Conservation (phyloP, 2,113 vertebrate species). For the Ceuthmochares aereus region DNA sequence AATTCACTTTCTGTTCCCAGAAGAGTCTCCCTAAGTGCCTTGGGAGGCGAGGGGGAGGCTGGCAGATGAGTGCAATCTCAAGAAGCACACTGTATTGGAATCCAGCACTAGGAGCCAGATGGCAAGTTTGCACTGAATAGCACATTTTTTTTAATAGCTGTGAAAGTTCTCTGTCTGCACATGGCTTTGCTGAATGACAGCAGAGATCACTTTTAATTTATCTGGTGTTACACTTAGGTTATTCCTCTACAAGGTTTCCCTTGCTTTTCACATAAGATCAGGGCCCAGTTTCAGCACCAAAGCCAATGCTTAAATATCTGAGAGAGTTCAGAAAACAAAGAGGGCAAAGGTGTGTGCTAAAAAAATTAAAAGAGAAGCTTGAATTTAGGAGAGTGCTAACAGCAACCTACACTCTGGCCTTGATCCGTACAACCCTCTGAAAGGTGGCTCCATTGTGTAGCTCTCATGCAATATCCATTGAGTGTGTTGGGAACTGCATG, state of each 20-base stretch:
- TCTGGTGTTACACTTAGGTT: constrained; percentile 30
- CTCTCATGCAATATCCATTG: accelerated
- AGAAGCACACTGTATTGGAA: constrained; percentile 51
- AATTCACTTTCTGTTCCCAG: constrained; percentile 77
- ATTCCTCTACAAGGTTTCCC: constrained; percentile 55
- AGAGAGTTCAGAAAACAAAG: constrained; percentile 7
- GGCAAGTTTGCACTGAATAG: constrained; percentile 72
- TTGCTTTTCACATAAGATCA: constrained; percentile 19
- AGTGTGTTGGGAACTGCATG: background rate
- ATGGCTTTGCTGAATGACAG: constrained; percentile 68
- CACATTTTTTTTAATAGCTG: constrained; percentile 74
- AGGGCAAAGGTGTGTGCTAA: background rate
- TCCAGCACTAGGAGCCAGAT: constrained; percentile 70
- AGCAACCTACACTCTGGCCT: background rate
- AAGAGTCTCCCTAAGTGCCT: constrained; percentile 74
- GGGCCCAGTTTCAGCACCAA: background rate
- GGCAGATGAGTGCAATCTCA: constrained; percentile 68
- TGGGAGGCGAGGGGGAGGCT: constrained; percentile 66
- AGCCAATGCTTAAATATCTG: constrained; percentile 20
- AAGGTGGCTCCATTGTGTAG: background rate
- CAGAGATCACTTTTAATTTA: constrained; percentile 47
- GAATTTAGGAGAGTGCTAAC: background rate
- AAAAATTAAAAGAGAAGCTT: background rate
- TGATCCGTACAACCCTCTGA: background rate
- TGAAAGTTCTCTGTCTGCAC: constrained; percentile 70